Conservation (phyloP, 2,113 vertebrate species). For the Piliocolobus tephrosceles region DNA sequence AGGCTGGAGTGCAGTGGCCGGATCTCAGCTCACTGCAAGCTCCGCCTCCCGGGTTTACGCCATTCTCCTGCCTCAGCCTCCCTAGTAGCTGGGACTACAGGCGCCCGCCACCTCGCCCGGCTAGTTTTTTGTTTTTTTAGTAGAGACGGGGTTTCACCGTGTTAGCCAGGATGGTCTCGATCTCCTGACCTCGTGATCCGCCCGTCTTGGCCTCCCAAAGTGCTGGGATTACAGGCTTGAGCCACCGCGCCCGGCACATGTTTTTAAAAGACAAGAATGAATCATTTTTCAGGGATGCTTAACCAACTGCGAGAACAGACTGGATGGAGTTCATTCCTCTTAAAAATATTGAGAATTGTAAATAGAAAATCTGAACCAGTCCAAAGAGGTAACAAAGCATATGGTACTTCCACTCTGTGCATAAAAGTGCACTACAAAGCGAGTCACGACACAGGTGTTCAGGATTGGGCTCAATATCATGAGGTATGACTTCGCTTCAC, state of each 20-base stretch:
- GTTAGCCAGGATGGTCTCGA: too few relatives aligned
- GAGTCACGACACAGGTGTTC: background rate
- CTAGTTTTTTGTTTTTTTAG: too few relatives aligned
- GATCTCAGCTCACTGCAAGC: too few relatives aligned
- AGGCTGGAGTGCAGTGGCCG: too few relatives aligned
- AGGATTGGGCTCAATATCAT: accelerated
- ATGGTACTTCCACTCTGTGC: background rate
- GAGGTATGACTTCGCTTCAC: accelerated
- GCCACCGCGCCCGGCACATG: too few relatives aligned
- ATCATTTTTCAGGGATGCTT: background rate
- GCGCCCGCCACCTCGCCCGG: accelerated
- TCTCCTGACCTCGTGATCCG: too few relatives aligned
- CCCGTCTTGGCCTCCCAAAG: accelerated
- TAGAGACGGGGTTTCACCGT: too few relatives aligned
- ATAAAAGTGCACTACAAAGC: background rate
- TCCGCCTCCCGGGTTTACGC: too few relatives aligned
- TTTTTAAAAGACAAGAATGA: background rate
- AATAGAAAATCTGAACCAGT: background rate
- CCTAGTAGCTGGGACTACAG: too few relatives aligned
- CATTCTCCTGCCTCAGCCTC: too few relatives aligned
- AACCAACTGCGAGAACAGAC: background rate
- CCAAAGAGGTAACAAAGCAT: background rate
- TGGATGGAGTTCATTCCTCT: background rate
- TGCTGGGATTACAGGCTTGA: too few relatives aligned
- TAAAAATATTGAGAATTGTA: background rate